phyloP scores from a whole-genome alignment of 2,888 invertebrate genomes.

The Synanthedon vespiformis region DNA sequence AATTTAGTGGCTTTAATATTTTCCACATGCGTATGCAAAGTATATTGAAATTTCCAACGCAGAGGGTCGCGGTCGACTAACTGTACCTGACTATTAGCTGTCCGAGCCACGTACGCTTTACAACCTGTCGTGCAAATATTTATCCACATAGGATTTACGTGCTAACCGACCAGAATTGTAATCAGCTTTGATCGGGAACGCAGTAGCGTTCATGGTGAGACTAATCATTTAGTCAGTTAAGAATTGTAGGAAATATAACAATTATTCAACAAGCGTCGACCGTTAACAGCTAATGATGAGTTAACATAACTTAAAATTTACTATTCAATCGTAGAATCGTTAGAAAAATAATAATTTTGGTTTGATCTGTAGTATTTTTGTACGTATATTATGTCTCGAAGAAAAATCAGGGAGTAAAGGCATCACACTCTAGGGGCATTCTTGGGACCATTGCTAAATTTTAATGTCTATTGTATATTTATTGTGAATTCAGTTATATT shows the following conservation, averaged over 20 bases:
- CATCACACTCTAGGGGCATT: too few relatives aligned
- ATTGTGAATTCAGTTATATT: too few relatives aligned
- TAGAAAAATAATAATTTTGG: too few relatives aligned
- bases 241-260: conserved; percentile 2
- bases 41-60: conserved; percentile 34
- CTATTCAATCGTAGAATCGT: too few relatives aligned
- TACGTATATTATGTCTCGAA: too few relatives aligned
- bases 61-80: conserved; percentile 40
- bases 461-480: too few relatives aligned
- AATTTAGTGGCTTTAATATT: not conserved
- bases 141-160: conserved; percentile 64
- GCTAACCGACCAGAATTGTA: conserved; percentile 58
- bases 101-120: conserved; percentile 52
- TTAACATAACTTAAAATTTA: too few relatives aligned
- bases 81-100: conserved; percentile 45
- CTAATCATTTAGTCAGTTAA: not conserved
- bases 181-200: conserved; percentile 52
- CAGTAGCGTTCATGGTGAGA: conserved; percentile 1
- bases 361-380: too few relatives aligned
- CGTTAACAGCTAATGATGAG: too few relatives aligned
- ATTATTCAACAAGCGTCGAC: not conserved
- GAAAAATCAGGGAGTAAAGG: too few relatives aligned
- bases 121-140: conserved; percentile 67
- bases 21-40: conserved; percentile 16
- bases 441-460: too few relatives aligned